phyloP scores from a whole-genome alignment of 2,888 invertebrate genomes.

The Hipparchia semele region DNA sequence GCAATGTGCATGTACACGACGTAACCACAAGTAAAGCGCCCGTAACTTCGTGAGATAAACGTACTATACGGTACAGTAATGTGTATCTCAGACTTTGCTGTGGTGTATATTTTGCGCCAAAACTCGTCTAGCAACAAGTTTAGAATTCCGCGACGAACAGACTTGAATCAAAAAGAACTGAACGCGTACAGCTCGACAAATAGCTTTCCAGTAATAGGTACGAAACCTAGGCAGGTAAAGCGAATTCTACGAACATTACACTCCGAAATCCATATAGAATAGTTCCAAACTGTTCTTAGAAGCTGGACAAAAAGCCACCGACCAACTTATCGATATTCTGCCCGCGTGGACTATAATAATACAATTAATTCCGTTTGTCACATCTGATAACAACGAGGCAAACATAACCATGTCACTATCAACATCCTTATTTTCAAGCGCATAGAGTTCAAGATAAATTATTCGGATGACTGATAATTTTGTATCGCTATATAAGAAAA shows the following conservation, averaged over 20 bases:
- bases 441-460: conserved; percentile 43
- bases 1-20: too few relatives aligned
- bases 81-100: neutral
- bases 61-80: too few relatives aligned
- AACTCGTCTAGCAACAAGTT: conserved; percentile 8
- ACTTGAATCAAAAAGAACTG: conserved; percentile 27
- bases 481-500: conserved; percentile 52
- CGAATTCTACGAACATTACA: conserved; percentile 54
- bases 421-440: conserved; percentile 28
- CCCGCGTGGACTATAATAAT: conserved; percentile 69
- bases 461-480: conserved; percentile 31
- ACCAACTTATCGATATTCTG: conserved; percentile 60
- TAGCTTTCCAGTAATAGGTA: conserved; percentile 35
- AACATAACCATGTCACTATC: conserved; percentile 42
- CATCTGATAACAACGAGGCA: conserved; percentile 56
- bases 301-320: conserved; percentile 59
- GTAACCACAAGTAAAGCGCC: too few relatives aligned
- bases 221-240: conserved; percentile 44
- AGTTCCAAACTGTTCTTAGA: conserved; percentile 64
- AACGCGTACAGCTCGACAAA: conserved; percentile 37
- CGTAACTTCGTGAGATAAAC: too few relatives aligned
- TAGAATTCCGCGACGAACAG: conserved; percentile 11
- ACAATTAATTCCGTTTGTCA: conserved; percentile 77
- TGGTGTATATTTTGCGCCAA: neutral
- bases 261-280: conserved; percentile 52